These are phyloP conservation scores for Automeris io DNA, from an alignment of 2,888 invertebrate genomes.

Conservation along the genomic window DNA sequence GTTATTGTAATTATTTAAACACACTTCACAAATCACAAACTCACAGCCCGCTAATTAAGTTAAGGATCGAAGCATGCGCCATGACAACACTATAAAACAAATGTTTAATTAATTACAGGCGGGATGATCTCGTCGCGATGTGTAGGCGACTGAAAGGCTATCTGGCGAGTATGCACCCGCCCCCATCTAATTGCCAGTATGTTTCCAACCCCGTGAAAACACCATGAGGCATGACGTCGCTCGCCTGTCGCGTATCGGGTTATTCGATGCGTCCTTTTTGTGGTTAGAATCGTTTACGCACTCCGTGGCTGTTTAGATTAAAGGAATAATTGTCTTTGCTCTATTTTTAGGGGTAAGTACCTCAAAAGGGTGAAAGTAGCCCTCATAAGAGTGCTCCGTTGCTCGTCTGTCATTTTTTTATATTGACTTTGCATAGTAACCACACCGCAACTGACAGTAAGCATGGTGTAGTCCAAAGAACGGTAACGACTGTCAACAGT, in stretches of 20 bases:
- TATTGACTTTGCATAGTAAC: too few relatives aligned
- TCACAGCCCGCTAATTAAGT: slow-evolving; percentile 67
- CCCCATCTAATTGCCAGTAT: slow-evolving; percentile 74
- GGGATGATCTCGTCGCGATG: slow-evolving; percentile 53
- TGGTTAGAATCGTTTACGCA: slow-evolving; percentile 58
- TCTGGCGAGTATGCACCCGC: slow-evolving; percentile 61
- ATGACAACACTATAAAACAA: slow-evolving; percentile 38
- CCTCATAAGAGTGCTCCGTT: too few relatives aligned
- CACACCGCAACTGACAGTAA: too few relatives aligned
- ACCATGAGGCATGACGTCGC: slow-evolving; percentile 55
- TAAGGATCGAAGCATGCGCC: slow-evolving; percentile 58
- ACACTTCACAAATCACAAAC: slow-evolving; percentile 61
- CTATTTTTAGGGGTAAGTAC: not conserved
- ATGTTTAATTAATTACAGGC: slow-evolving; percentile 20
- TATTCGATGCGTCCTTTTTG: slow-evolving; percentile 58
- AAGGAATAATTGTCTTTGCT: slow-evolving; percentile 15
- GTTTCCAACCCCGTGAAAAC: slow-evolving; percentile 71
- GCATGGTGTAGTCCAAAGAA: too few relatives aligned
- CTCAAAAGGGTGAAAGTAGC: too few relatives aligned
- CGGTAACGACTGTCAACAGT: too few relatives aligned
- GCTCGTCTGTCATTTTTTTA: too few relatives aligned
- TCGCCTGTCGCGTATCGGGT: slow-evolving; percentile 65
- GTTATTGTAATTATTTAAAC: slow-evolving; percentile 28
- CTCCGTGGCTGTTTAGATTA: slow-evolving; percentile 55
- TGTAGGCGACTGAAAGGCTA: slow-evolving; percentile 67